Evolutionary conservation across 1,140 invertebrate species (phyloP), one percentile per base, ranked within the genome.

Genomic region (Tenebrio molitor): DNA sequence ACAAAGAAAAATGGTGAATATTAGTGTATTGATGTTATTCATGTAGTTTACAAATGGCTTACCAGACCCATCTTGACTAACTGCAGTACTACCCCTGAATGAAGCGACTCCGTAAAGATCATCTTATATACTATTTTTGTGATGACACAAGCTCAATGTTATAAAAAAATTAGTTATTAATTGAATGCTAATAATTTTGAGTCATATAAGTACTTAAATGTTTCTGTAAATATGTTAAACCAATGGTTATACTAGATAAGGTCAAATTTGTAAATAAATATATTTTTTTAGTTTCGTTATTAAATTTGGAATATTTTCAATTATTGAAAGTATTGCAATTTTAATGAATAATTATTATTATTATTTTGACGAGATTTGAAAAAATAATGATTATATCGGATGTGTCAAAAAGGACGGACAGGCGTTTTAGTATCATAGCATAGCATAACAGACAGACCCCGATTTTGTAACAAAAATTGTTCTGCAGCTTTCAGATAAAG

Each of bases 171-270:
- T 8, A 58, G 50, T 29, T 58, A 58, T 29, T 58, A 58, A 58
- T 58, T 58, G 14, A 2, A 12, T 12, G 50, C 50, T 58, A 58
- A 58, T 58, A 58, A 29, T 25, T 58, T 58, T 58, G 50, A 58
- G 50, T 58, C 50, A 58, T 23, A 6, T 29, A 58, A 29, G 1
- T 14, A 25, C 10, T 14, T 58, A 58, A 53, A 29, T 23, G 50
- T 5, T 39, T 58, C 23, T 25, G 50, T 58, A 58, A 58, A 58
- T 58, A 58, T 29, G n/a, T 58, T 58, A 29, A 58, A 29, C 29
- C 23, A 58, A 58, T 58, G 2, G 8, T 23, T 58, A 39, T 58
- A 15, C 21, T 14, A 23, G 21, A 5, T 25, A 58, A 58, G 50
- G 23, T 29, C n/a, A 29, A 58, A 53, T 23, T 53, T 53, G 23